Evolutionary conservation across 1,140 invertebrate species (phyloP).

Genomic region (Musca domestica): DNA sequence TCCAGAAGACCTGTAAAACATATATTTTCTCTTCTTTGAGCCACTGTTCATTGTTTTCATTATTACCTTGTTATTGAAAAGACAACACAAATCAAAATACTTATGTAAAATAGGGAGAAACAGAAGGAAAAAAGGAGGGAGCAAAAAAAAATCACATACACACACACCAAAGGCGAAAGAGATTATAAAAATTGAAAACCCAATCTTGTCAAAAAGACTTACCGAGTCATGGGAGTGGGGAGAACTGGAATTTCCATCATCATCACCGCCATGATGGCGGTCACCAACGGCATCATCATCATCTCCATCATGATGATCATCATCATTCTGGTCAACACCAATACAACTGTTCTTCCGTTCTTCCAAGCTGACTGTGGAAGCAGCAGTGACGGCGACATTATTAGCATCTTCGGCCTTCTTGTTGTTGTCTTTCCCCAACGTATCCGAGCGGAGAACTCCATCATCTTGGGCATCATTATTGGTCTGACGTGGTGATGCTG

Average conservation of each 20-base stretch:
- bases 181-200: constrained; percentile 1
- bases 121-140: not conserved
- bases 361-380: not conserved
- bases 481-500: not conserved
- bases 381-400: not conserved
- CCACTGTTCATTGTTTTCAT: too few relatives aligned
- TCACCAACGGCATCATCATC: not conserved
- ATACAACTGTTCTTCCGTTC: constrained; percentile 5
- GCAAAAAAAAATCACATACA: not conserved
- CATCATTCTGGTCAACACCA: not conserved
- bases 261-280: not conserved
- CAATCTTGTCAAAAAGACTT: constrained; percentile 18
- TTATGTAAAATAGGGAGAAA: not conserved
- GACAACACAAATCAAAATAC: too few relatives aligned
- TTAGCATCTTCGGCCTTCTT: not conserved
- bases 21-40: too few relatives aligned
- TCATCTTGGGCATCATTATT: not conserved
- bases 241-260: constrained; percentile 20
- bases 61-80: too few relatives aligned
- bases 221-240: not conserved
- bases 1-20: too few relatives aligned
- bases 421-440: not conserved
- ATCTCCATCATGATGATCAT: not conserved
- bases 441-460: not conserved
- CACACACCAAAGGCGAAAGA: not conserved